These are phyloP conservation scores for Pitta sordida DNA, from an alignment of 2,113 vertebrate species.

Conservation along the genomic window DNA sequence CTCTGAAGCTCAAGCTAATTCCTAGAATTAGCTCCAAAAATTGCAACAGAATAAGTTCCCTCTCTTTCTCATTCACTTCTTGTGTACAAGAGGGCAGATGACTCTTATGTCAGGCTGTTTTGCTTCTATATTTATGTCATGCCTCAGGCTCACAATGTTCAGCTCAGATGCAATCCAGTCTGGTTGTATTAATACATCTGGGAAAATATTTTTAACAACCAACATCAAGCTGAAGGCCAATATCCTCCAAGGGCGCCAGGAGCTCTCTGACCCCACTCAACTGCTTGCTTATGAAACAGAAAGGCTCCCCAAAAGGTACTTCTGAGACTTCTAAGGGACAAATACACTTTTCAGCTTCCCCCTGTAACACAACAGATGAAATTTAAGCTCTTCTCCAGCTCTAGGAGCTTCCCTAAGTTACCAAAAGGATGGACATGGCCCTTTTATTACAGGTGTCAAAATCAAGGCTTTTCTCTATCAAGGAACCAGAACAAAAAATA, in stretches of 20 bases:
- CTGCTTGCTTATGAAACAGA: neutral
- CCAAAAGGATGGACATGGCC: neutral
- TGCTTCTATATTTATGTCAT: conserved; percentile 67
- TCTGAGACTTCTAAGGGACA: neutral
- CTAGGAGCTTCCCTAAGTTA: neutral
- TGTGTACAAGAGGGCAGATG: conserved; percentile 50
- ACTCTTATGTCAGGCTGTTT: conserved; percentile 61
- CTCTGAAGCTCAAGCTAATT: neutral
- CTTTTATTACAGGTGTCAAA: neutral
- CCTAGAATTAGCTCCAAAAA: neutral
- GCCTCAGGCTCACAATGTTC: conserved; percentile 68
- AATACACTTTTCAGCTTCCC: neutral
- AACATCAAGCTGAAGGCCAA: conserved; percentile 54
- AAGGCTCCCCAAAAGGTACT: neutral
- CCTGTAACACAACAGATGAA: neutral
- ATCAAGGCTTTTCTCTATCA: neutral
- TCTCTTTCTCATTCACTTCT: conserved; percentile 17
- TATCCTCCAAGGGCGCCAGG: neutral
- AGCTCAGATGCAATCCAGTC: conserved; percentile 59
- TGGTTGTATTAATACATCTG: conserved; percentile 56
- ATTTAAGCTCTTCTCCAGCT: neutral
- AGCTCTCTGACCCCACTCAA: neutral
- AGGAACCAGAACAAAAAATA: neutral
- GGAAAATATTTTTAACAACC: conserved; percentile 59
- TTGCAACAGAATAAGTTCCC: neutral